Conservation (phyloP, 2,888 invertebrate genomes). For the Melieria omissa region DNA sequence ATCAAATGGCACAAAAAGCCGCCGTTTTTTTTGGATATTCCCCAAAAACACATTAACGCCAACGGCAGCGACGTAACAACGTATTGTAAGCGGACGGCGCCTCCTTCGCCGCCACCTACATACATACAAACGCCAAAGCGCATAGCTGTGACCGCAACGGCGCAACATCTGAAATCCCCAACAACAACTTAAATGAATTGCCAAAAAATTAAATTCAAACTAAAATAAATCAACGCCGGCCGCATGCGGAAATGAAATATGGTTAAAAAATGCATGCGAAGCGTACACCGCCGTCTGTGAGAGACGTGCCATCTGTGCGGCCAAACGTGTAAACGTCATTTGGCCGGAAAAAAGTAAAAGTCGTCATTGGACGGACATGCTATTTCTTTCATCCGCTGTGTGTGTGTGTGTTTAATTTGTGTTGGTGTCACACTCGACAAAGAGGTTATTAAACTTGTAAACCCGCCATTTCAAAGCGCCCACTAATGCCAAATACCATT, state of each 20-base stretch:
- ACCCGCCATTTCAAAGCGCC: not conserved
- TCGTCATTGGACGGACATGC: not conserved
- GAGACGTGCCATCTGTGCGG: no score
- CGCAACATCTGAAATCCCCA: not conserved
- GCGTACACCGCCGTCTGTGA: no score
- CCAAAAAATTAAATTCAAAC: not conserved
- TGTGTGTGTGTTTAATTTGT: not conserved
- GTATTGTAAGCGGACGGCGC: no score
- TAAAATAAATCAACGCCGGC: no score
- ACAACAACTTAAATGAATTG: not conserved
- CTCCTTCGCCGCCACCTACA: not conserved
- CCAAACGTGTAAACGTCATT: no score
- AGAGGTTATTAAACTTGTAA: slow-evolving; percentile 5
- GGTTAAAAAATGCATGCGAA: not conserved
- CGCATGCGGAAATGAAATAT: slow-evolving; percentile 18
- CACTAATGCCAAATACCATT: not conserved
- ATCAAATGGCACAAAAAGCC: not conserved
- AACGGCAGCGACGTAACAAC: no score
- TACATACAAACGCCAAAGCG: not conserved
- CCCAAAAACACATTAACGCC: not conserved
- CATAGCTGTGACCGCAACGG: not conserved
- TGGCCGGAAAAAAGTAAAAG: slow-evolving; percentile 29
- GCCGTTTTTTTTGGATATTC: not conserved
- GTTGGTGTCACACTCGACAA: not conserved
- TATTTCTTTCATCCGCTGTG: not conserved